These are phyloP conservation scores for Automeris io DNA, from an alignment of 2,888 invertebrate species.

Conservation along the genomic window DNA sequence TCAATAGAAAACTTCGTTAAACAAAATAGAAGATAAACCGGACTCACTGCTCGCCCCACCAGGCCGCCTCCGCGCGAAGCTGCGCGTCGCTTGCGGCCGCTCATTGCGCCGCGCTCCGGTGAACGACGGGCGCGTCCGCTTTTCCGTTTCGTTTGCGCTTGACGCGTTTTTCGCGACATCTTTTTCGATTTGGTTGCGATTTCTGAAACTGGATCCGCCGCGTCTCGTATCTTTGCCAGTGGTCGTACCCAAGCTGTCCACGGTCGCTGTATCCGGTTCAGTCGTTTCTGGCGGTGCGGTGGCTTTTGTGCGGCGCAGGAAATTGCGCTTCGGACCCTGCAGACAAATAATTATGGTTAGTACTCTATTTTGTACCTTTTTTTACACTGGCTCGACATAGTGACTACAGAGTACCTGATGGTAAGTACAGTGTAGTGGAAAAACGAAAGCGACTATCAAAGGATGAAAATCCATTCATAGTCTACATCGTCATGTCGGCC, in stretches of 20 bases:
- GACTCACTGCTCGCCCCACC: constrained; percentile 65
- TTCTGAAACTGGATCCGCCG: constrained; percentile 33
- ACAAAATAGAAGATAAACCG: constrained; percentile 27
- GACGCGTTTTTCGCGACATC: constrained; percentile 32
- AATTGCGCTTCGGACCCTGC: constrained; percentile 51
- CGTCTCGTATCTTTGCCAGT: constrained; percentile 43
- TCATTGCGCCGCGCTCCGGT: constrained; percentile 52
- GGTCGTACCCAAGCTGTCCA: constrained; percentile 27
- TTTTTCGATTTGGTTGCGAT: constrained; percentile 30
- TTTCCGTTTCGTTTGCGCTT: constrained; percentile 28
- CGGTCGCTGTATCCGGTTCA: constrained; percentile 30
- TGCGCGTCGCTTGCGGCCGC: constrained; percentile 43
- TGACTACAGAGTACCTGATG: no score
- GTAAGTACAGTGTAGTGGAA: no score
- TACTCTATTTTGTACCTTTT: constrained; percentile 13
- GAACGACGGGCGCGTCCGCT: constrained; percentile 28
- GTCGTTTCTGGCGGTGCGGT: constrained; percentile 49
- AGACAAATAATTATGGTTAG: constrained; percentile 25
- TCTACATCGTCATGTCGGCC: no score
- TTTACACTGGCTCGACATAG: constrained; percentile 1
- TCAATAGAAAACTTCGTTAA: constrained; percentile 11
- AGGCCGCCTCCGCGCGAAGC: constrained; percentile 51
- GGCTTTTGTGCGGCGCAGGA: constrained; percentile 63
- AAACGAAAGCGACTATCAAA: no score
- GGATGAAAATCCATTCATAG: no score